These are phyloP conservation scores for Pteromalus puparum DNA, from an alignment of 1,140 invertebrate species.

Conservation along the genomic window DNA sequence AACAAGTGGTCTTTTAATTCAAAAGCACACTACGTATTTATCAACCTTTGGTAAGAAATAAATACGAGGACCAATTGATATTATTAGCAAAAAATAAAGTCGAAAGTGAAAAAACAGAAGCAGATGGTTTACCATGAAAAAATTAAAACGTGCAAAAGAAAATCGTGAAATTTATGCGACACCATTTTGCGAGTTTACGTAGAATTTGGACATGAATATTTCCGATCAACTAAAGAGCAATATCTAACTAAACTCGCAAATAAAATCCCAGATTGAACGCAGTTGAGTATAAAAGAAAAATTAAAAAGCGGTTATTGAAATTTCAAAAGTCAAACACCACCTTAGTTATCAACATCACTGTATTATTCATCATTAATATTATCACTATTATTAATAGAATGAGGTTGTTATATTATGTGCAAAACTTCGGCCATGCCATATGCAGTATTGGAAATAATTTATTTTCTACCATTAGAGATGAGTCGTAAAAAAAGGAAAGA, in stretches of 20 bases:
- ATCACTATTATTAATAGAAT: slow-evolving; percentile 45
- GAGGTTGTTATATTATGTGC: slow-evolving; percentile 43
- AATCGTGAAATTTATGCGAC: neutral
- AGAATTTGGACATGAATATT: too few species aligned
- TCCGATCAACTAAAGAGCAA: too few species aligned
- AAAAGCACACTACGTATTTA: too few species aligned
- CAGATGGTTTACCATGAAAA: neutral
- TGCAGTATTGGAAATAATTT: slow-evolving; percentile 54
- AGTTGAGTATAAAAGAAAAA: neutral
- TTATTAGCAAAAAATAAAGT: neutral
- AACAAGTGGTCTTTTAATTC: too few species aligned
- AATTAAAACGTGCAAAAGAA: neutral
- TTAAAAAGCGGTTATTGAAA: slow-evolving; percentile 14
- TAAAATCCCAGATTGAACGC: neutral
- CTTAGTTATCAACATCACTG: slow-evolving; percentile 53
- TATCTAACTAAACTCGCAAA: neutral
- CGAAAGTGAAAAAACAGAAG: neutral
- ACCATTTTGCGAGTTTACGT: too few species aligned
- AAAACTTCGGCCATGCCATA: slow-evolving; percentile 46
- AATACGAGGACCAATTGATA: too few species aligned
- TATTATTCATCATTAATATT: slow-evolving; percentile 52
- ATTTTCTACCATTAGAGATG: slow-evolving; percentile 50
- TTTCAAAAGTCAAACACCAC: neutral
- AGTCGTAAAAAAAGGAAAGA: slow-evolving; percentile 45
- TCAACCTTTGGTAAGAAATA: too few species aligned